phyloP scores from a whole-genome alignment of 2,113 vertebrate genomes.

The Capreolus pygargus region DNA sequence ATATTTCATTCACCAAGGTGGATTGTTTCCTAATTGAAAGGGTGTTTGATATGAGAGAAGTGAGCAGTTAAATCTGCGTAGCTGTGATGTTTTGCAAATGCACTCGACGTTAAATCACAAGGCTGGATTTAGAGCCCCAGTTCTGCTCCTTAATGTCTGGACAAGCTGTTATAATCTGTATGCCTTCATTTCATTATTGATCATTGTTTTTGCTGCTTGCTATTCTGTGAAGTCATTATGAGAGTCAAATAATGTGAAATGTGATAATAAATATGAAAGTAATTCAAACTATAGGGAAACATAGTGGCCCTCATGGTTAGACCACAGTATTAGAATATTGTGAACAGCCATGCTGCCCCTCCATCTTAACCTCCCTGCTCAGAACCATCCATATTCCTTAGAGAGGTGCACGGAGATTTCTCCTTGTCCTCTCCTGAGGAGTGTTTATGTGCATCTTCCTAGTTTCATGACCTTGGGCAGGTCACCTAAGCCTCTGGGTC shows the following conservation, averaged over 20 bases:
- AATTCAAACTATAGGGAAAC: background rate
- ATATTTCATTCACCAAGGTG: background rate
- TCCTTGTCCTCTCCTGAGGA: background rate
- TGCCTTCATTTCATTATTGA: background rate
- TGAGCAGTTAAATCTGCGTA: background rate
- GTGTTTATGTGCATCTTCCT: background rate
- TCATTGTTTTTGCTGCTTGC: background rate
- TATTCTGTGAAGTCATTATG: background rate
- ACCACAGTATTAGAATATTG: background rate
- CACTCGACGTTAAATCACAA: background rate
- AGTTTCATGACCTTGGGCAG: background rate
- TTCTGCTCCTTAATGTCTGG: background rate
- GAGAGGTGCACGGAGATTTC: background rate
- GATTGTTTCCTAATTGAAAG: background rate
- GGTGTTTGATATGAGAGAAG: background rate
- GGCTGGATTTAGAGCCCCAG: background rate
- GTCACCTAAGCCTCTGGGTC: background rate
- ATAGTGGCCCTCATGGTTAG: background rate
- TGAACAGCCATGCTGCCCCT: accelerated
- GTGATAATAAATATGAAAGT: background rate
- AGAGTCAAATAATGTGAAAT: background rate
- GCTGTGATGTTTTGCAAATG: background rate
- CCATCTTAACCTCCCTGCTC: background rate
- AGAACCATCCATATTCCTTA: background rate
- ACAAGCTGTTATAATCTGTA: background rate